Percentiles rank a stretch among this genome's conserved stretches.
phyloP scores from a whole-genome alignment of 2,113 vertebrate genomes.

The Pterocles orientalis region DNA sequence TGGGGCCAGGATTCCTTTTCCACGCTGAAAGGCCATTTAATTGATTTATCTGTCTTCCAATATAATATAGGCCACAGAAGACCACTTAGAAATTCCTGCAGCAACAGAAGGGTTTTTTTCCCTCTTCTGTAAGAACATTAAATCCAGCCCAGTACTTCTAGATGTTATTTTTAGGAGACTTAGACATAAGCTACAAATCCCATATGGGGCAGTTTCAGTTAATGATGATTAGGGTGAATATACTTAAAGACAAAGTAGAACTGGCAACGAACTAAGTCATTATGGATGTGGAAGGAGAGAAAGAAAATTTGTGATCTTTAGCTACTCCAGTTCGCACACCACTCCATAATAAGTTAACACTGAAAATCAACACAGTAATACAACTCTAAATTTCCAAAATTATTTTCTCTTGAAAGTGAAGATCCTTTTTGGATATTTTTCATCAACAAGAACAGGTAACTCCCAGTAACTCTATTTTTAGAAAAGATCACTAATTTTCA shows the following conservation, averaged over 20 bases:
- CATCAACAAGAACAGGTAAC: neutral
- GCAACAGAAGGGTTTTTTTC: neutral
- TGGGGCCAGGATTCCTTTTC: neutral
- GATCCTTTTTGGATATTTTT: neutral
- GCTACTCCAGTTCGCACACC: neutral
- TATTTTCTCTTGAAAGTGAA: neutral
- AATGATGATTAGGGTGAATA: neutral
- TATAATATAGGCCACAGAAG: neutral
- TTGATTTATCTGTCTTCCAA: neutral
- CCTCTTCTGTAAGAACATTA: constrained; percentile 8
- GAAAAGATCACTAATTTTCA: neutral
- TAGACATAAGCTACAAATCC: neutral
- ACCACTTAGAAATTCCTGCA: constrained; percentile 15
- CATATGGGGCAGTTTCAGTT: neutral
- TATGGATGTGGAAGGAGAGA: neutral
- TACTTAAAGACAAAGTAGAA: neutral
- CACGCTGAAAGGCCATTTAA: neutral
- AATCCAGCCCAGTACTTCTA: neutral
- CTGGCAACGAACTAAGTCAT: neutral
- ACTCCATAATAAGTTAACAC: neutral
- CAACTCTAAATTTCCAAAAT: neutral
- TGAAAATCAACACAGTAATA: neutral
- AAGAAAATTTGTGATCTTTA: neutral
- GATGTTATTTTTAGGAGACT: neutral
- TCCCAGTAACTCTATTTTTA: neutral